Conservation (phyloP, 2,888 invertebrate species). For the Mayetiola destructor region DNA sequence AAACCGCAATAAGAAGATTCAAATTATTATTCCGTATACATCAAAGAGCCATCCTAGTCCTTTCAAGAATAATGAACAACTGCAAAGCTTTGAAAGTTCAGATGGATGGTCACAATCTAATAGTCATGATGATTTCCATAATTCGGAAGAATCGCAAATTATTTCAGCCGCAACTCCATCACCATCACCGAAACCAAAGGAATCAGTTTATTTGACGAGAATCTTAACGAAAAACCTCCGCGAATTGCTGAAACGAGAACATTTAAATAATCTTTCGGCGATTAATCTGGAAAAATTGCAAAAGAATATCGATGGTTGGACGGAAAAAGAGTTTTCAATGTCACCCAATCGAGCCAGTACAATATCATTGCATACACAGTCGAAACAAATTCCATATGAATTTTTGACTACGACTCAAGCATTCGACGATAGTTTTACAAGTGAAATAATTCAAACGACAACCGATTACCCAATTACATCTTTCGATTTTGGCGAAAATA, state of each 20-base stretch:
- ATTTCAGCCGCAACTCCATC: slow-evolving; percentile 29
- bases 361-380: slow-evolving; percentile 42
- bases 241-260: slow-evolving; percentile 37
- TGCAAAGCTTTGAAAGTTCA: slow-evolving; percentile 29
- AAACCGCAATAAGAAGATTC: slow-evolving; percentile 52
- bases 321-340: slow-evolving; percentile 55
- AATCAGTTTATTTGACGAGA: slow-evolving; percentile 30
- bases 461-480: slow-evolving; percentile 18
- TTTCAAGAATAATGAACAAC: slow-evolving; percentile 32
- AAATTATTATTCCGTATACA: slow-evolving; percentile 70
- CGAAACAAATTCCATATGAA: slow-evolving; percentile 65
- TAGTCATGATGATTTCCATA: slow-evolving; percentile 36
- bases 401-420: slow-evolving; percentile 52
- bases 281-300: slow-evolving; percentile 62
- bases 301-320: slow-evolving; percentile 75
- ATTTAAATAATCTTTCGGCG: slow-evolving; percentile 36
- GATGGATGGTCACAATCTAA: slow-evolving; percentile 28
- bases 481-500: neutral
- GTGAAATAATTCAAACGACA: slow-evolving; percentile 34
- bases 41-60: slow-evolving; percentile 43
- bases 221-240: slow-evolving; percentile 38
- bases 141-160: slow-evolving; percentile 38
- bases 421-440: slow-evolving; percentile 28
- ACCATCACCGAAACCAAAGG: slow-evolving; percentile 24
- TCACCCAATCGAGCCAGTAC: slow-evolving; percentile 35